Evolutionary conservation across 2,888 invertebrate genomes (phyloP).

Genomic region (Drosophila mayaguana): DNA sequence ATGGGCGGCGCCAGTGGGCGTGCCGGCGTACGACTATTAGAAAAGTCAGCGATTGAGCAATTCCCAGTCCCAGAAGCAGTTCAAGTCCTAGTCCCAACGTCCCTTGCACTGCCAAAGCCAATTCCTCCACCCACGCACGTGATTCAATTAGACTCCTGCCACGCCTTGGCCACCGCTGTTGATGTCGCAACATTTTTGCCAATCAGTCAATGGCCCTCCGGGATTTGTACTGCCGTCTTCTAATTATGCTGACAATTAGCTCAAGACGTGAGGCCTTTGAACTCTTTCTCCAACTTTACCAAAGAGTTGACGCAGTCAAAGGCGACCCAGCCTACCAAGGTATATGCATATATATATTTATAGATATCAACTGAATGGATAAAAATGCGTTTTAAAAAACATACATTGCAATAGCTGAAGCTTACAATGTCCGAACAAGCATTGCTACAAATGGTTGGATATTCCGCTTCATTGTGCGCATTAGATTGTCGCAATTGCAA

Average conservation of each 20-base stretch:
- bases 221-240: constrained; percentile 58
- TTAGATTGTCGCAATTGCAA: constrained; percentile 19
- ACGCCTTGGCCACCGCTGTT: neutral
- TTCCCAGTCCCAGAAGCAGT: constrained; percentile 10
- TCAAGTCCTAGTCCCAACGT: constrained; percentile 36
- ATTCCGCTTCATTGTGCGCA: neutral
- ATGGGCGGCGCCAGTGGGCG: constrained; percentile 43
- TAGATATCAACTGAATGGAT: no score
- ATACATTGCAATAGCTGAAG: neutral
- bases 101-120: constrained; percentile 44
- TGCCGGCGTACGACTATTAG: constrained; percentile 50
- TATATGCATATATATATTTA: no score
- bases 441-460: neutral
- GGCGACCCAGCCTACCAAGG: no score
- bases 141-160: constrained; percentile 68
- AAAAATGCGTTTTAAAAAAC: no score
- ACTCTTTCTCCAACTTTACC: constrained; percentile 5
- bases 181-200: constrained; percentile 21
- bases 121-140: constrained; percentile 62
- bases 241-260: constrained; percentile 73
- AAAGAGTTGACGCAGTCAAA: constrained; percentile 11
- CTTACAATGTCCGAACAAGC: neutral
- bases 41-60: constrained; percentile 33
- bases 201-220: constrained; percentile 65
- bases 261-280: constrained; percentile 65